Evolutionary conservation across 2,113 vertebrate species (phyloP).

Genomic region (Seriola dumerili): DNA sequence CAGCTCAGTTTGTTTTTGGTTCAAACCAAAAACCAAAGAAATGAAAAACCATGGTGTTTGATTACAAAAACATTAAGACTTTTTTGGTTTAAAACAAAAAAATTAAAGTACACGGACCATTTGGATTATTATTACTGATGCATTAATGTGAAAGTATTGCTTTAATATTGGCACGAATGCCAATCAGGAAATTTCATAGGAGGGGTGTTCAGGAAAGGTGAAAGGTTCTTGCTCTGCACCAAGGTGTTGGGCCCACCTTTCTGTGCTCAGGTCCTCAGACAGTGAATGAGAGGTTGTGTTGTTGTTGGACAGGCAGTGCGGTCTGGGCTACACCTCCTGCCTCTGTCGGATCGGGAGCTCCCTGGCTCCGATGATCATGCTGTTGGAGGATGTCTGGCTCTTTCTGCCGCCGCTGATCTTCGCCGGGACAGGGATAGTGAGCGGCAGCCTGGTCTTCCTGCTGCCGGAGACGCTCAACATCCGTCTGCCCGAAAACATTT

Average conservation of each 20-base stretch:
- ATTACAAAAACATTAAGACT: too few species aligned
- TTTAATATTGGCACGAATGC: too few species aligned
- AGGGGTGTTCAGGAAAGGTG: too few species aligned
- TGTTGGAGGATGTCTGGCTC: slow-evolving; percentile 77
- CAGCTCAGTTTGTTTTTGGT: too few species aligned
- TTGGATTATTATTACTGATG: too few species aligned
- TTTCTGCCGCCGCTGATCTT: slow-evolving; percentile 73
- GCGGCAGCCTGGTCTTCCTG: slow-evolving; percentile 77
- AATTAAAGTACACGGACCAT: too few species aligned
- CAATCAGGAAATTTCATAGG: too few species aligned
- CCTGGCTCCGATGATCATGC: slow-evolving; percentile 74
- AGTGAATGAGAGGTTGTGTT: background rate
- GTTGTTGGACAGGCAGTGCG: slow-evolving; percentile 70
- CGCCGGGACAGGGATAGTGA: slow-evolving; percentile 64
- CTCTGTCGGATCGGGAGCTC: slow-evolving; percentile 77
- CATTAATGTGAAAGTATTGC: too few species aligned
- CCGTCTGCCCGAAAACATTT: slow-evolving; percentile 74
- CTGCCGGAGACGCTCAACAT: slow-evolving; percentile 78
- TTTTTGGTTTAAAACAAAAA: too few species aligned
- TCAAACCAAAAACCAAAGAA: too few species aligned
- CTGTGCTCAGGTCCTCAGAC: background rate
- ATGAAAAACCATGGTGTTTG: too few species aligned
- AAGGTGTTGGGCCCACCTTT: background rate
- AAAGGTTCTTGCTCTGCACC: background rate
- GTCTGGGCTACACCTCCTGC: slow-evolving; percentile 78